Percentiles rank a stretch among this genome's conserved stretches.
Conservation (phyloP, 2,888 invertebrate genomes). For the Cosmia trapezina region DNA sequence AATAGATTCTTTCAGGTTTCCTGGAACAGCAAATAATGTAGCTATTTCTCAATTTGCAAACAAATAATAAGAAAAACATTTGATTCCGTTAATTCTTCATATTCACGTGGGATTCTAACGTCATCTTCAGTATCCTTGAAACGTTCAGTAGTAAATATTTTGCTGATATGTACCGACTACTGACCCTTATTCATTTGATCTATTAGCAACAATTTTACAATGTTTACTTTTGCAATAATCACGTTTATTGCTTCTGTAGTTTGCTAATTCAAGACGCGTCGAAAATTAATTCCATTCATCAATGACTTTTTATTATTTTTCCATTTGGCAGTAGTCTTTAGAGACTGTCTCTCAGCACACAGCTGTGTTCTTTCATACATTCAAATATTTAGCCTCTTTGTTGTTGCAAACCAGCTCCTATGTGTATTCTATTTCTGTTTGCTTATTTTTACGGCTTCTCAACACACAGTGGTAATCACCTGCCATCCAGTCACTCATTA, state of each 20-base stretch:
- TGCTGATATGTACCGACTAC: constrained; percentile 1
- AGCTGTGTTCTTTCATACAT: constrained; percentile 35
- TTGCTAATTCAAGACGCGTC: not conserved
- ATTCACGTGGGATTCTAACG: not conserved
- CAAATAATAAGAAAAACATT: constrained; percentile 4
- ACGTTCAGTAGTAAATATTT: constrained; percentile 14
- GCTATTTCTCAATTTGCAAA: constrained; percentile 11
- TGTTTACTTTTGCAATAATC: constrained; percentile 15
- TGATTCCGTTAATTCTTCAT: constrained; percentile 7
- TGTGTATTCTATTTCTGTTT: constrained; percentile 42
- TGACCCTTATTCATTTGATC: constrained; percentile 19
- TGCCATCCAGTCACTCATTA: constrained; percentile 40
- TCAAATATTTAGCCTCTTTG: constrained; percentile 30
- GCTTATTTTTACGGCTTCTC: constrained; percentile 41
- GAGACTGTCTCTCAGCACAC: not conserved
- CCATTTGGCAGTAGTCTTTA: not conserved
- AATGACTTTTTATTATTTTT: not conserved
- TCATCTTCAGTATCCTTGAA: constrained; percentile 10
- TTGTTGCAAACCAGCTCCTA: constrained; percentile 11
- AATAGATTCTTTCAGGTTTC: constrained; percentile 38
- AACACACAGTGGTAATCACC: constrained; percentile 37
- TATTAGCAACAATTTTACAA: constrained; percentile 20
- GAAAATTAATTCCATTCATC: not conserved
- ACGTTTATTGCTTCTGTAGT: not conserved
- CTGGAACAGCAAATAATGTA: constrained; percentile 1